Conservation (phyloP, 1,140 invertebrate species). For the Copidosoma floridanum region DNA sequence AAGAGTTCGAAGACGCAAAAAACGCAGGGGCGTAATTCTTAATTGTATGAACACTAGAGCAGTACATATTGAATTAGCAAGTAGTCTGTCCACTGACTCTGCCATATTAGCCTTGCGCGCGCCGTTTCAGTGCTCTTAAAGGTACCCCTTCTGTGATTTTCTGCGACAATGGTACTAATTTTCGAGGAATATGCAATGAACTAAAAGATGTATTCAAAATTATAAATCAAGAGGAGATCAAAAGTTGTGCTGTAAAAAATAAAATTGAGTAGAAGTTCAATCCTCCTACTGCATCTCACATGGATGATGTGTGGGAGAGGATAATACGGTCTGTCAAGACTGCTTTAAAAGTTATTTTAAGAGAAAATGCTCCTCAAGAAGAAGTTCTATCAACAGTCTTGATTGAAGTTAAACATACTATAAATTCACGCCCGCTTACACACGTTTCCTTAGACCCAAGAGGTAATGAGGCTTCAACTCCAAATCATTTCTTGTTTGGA, state of each 20-base stretch:
- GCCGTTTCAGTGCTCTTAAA: no score
- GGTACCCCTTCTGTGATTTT: constrained; percentile 22
- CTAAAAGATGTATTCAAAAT: background rate
- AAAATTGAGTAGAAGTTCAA: constrained; percentile 16
- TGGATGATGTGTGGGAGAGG: constrained; percentile 16
- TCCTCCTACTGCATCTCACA: constrained; percentile 8
- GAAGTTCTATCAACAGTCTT: constrained; percentile 14
- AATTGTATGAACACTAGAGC: constrained; percentile 33
- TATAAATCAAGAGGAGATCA: background rate
- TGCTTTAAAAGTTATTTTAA: background rate
- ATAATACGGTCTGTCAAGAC: constrained; percentile 6
- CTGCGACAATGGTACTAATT: constrained; percentile 40
- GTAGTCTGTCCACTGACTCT: constrained; percentile 29
- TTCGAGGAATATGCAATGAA: constrained; percentile 4
- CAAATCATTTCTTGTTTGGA: constrained; percentile 39
- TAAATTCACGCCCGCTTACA: constrained; percentile 35
- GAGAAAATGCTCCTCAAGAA: background rate
- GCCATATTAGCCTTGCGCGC: constrained; percentile 30
- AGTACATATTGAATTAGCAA: constrained; percentile 34
- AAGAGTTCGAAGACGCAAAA: constrained; percentile 33
- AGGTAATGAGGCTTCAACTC: constrained; percentile 38
- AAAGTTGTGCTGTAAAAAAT: background rate
- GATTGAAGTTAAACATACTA: constrained; percentile 2
- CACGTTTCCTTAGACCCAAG: constrained; percentile 34
- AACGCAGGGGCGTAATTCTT: constrained; percentile 44